Evolutionary conservation across 1,140 invertebrate genomes (phyloP), one percentile per base, ranked within the genome.

Genomic region (Arion vulgaris): DNA sequence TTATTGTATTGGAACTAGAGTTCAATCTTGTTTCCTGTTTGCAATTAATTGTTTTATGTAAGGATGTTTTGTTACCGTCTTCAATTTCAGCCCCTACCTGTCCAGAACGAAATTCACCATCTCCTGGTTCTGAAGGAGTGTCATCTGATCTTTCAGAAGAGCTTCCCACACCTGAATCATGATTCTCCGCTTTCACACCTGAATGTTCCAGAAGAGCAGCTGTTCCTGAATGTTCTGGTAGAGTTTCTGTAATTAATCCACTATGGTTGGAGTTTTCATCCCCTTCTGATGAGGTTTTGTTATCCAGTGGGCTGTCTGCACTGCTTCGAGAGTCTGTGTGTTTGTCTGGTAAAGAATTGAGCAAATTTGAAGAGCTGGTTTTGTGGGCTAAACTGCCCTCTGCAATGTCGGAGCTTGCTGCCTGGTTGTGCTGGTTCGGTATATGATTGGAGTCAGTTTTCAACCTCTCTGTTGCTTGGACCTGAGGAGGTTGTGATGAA

Each of bases 71-170:
- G n/a, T 28, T 72, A 5, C 68, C 28, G 23, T 78, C 68, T 62
- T 80, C 78, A 26, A 17, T 39, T 38, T 81, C 80, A n/a, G 80
- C 26, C 0, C 68, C 51, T 13, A 45, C 32, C 34, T 69, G 62
- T 28, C 32, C 51, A 62, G 76, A 38, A 32, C 78, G 41, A 69
- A 86, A 88, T 69, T 91, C 89, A 39, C 83, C 85, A 84, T 91
- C 90, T 66, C 89, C 89, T 36, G 86, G 86, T 84, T 91, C 90
- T 72, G 90, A 90, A 34, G 90, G 89, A 71, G 90, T 85, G 77
- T 89, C 90, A 79, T 91, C 90, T 32, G 90, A 91, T 66, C 89
- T 84, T 69, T 91, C 90, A 49, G 90, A 91, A 38, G 88, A 89
- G 83, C 89, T 90, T 36, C 90, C 90, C 17, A 91, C 85, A 75